Conservation (phyloP, 2,888 invertebrate genomes). For the Xanthia togata region DNA sequence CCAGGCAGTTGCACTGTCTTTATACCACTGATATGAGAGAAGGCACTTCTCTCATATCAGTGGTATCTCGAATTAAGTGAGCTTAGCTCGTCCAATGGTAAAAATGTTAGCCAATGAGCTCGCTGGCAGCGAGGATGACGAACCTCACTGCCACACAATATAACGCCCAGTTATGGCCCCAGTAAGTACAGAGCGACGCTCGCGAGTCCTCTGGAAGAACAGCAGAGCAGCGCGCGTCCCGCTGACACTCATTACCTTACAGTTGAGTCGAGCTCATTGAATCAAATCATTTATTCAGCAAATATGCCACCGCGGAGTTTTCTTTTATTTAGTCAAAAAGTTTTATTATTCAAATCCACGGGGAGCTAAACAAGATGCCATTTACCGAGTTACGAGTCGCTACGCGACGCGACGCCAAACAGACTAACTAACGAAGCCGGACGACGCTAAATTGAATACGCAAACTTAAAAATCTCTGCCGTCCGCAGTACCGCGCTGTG, state of each 20-base stretch:
- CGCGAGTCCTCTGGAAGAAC: neutral
- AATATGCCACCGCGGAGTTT: slow-evolving; percentile 46
- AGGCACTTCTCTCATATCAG: no score
- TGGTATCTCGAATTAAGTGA: no score
- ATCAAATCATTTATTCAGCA: slow-evolving; percentile 57
- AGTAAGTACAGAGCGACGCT: neutral
- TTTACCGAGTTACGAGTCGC: slow-evolving; percentile 63
- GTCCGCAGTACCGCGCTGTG: neutral
- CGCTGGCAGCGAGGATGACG: neutral
- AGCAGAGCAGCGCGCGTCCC: neutral
- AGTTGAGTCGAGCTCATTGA: slow-evolving; percentile 32
- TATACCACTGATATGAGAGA: no score
- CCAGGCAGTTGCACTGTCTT: no score
- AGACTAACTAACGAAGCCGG: slow-evolving; percentile 70
- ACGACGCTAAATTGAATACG: slow-evolving; percentile 67
- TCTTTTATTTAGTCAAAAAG: slow-evolving; percentile 57
- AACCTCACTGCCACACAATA: neutral
- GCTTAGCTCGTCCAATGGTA: no score
- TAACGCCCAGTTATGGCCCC: neutral
- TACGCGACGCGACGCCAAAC: slow-evolving; percentile 54
- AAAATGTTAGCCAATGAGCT: neutral
- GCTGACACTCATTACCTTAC: slow-evolving; percentile 1
- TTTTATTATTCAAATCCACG: slow-evolving; percentile 66
- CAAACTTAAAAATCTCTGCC: slow-evolving; percentile 64
- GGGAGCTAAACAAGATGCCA: slow-evolving; percentile 64